A percentile compares a stretch with the other conserved stretches of the same genome.
Conservation (phyloP, 2,113 vertebrate species). For the Paratilapia polleni region DNA sequence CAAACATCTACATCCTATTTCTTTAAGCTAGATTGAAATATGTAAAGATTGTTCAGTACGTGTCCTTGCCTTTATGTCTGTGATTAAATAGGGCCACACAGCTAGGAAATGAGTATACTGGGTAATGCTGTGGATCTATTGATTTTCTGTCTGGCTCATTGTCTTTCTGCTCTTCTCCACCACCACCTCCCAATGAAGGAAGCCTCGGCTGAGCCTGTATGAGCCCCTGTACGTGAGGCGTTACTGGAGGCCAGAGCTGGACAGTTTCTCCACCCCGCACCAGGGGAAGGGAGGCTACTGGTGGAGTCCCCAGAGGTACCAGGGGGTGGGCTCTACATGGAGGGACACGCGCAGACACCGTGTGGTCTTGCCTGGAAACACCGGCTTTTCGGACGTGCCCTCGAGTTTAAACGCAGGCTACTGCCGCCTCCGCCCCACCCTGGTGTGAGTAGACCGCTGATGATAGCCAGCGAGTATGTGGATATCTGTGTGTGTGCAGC, state of each 20-base stretch:
- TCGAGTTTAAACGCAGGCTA: conserved; percentile 53
- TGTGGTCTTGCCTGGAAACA: conserved; percentile 68
- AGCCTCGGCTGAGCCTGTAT: conserved; percentile 47
- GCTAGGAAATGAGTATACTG: conserved; percentile 49
- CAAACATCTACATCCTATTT: not conserved
- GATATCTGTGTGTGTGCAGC: conserved; percentile 1
- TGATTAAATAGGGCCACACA: conserved; percentile 59
- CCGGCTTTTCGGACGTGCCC: conserved; percentile 57
- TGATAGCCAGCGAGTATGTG: conserved; percentile 6
- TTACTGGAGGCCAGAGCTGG: conserved; percentile 36
- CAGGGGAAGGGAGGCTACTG: conserved; percentile 59
- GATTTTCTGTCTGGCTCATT: conserved; percentile 56
- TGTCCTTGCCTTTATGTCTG: conserved; percentile 28
- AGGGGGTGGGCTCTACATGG: conserved; percentile 52
- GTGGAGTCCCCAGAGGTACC: conserved; percentile 62
- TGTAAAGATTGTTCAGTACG: not conserved
- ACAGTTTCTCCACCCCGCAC: conserved; percentile 52
- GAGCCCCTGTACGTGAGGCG: conserved; percentile 51
- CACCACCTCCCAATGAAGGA: conserved; percentile 32
- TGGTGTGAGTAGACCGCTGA: conserved; percentile 49
- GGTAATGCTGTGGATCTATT: conserved; percentile 57
- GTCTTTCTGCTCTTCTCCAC: not conserved
- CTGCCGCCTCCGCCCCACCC: conserved; percentile 50
- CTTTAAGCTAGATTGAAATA: not conserved
- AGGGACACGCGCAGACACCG: conserved; percentile 23